phyloP scores from a whole-genome alignment of 2,888 invertebrate genomes.

The Salticus scenicus region DNA sequence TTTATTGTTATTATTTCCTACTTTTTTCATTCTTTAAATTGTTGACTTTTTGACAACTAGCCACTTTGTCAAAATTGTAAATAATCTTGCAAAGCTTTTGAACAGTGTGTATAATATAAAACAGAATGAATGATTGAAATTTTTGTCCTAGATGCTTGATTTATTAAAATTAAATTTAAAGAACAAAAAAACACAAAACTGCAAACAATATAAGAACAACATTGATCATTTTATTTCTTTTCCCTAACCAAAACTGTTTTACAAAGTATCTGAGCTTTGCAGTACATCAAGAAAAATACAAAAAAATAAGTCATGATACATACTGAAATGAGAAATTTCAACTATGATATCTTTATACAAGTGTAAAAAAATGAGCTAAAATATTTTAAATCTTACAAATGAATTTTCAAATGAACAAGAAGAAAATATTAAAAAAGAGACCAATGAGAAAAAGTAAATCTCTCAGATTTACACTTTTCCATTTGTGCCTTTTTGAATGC shows the following conservation, averaged over 20 bases:
- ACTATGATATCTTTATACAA: conserved; percentile 55
- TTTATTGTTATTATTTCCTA: too few relatives aligned
- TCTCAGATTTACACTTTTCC: conserved; percentile 21
- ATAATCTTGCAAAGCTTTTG: too few relatives aligned
- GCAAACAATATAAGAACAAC: not conserved
- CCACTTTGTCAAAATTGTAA: too few relatives aligned
- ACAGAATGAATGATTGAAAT: too few relatives aligned
- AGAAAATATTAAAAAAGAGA: not conserved
- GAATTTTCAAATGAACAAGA: conserved; percentile 23
- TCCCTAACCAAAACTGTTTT: conserved; percentile 53
- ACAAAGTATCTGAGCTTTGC: conserved; percentile 36
- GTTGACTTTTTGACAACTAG: too few relatives aligned
- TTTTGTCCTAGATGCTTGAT: too few relatives aligned
- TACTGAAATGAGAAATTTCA: conserved; percentile 27
- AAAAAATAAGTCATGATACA: conserved; percentile 32
- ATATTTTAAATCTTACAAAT: conserved; percentile 15
- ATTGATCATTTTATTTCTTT: conserved; percentile 23
- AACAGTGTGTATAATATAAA: too few relatives aligned
- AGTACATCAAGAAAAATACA: conserved; percentile 48
- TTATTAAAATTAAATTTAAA: too few relatives aligned
- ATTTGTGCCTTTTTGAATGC: not conserved
- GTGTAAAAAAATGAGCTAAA: conserved; percentile 43
- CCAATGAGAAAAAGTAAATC: conserved; percentile 2
- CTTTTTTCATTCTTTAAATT: too few relatives aligned
- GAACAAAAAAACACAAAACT: too few relatives aligned